Evolutionary conservation across 2,797 vertebrate genomes (phyloP), one percentile per base, ranked within the genome.

Genomic region (Spea hammondii): DNA sequence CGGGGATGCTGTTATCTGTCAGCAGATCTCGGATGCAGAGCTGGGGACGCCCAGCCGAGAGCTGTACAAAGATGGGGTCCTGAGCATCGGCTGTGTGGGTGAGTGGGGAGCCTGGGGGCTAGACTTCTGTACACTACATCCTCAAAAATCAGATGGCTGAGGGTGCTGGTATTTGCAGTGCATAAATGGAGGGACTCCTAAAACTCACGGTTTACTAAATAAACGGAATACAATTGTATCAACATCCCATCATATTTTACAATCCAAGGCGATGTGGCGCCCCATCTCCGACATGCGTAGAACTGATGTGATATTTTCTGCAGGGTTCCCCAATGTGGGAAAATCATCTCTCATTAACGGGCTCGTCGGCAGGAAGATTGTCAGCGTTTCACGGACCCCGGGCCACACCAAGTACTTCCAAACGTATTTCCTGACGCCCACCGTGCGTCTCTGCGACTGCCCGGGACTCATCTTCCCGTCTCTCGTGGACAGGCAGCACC

Each of bases 321-420:
- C 62, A 70, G 71, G 96, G 94, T 57, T 97, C 95, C 86, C 95
- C 93, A 98, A 98, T 2, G 96, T 98, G 57, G 96, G 96, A 0
- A 98, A 98, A 83, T 98, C 96, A 2, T 96, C 96, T 0, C 90
- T 98, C 45, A 93, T 98, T 76, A 98, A 97, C 47, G 95, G 95
- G 78, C 89, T 98, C 72, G 96, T 98, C 11, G 96, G 96, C 10
- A 91, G 85, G 80, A 93, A 96, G 86, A 96, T 98, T 0, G 95
- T 98, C 83, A 96, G 96, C 4, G 96, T 98, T 45, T 98, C 97
- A 45, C 93, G 95, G 5, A 95, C 95, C 0, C 96, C 97, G 0
- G 97, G 97, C 44, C 96, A 97, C 86, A 98, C 97, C 10, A 96
- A 97, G 82, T 98, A 98, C 85, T 98, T 98, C 88, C 97, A 98